phyloP scores from a whole-genome alignment of 2,113 vertebrate genomes.

The Hyla sarda region DNA sequence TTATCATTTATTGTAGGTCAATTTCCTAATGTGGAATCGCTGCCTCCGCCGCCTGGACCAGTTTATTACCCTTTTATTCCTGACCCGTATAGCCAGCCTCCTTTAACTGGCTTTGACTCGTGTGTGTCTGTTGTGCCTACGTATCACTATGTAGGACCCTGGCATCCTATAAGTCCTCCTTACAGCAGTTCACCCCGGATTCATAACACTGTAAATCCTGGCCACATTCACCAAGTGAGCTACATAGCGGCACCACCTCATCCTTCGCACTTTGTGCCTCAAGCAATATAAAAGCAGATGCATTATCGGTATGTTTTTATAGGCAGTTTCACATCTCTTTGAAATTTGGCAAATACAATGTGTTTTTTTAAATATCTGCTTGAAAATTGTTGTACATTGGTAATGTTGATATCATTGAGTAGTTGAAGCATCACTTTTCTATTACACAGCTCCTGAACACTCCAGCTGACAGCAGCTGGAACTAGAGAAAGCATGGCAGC shows the following conservation, averaged over 20 bases:
- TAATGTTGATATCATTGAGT: too few species aligned
- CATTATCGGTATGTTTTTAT: neutral
- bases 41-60: conserved; percentile 68
- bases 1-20: conserved; percentile 70
- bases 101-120: conserved; percentile 80
- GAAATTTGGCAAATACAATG: too few species aligned
- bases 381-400: too few species aligned
- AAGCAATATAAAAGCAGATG: conserved; percentile 72
- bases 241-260: conserved; percentile 78
- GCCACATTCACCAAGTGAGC: conserved; percentile 71
- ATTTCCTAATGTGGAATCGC: conserved; percentile 72
- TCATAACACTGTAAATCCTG: conserved; percentile 71
- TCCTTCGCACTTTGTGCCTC: conserved; percentile 79
- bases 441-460: too few species aligned
- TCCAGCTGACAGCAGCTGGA: too few species aligned
- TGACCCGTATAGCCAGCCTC: conserved; percentile 76
- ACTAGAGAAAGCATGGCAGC: too few species aligned
- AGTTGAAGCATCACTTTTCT: too few species aligned
- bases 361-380: too few species aligned
- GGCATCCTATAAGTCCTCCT: conserved; percentile 74
- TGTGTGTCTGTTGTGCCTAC: conserved; percentile 77
- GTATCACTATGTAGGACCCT: conserved; percentile 71
- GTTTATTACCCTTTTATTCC: conserved; percentile 80
- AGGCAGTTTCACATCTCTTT: too few species aligned
- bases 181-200: conserved; percentile 66